phyloP scores from a whole-genome alignment of 53 echinoderm and acorn worm genomes.

The Antedon mediterranea region DNA sequence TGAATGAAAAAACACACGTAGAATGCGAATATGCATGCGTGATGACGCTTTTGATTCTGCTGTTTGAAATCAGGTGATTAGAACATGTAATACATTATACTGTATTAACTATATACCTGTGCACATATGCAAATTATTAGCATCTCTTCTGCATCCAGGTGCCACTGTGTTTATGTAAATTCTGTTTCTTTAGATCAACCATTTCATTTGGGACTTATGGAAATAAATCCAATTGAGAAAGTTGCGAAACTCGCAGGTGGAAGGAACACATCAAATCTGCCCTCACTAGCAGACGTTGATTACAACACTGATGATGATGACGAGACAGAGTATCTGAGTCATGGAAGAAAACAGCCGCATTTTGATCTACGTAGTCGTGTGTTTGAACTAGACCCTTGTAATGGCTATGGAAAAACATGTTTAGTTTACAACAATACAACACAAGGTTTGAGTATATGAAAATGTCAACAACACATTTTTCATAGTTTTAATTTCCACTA shows the following conservation, averaged over 20 bases:
- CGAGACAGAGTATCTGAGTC: neutral
- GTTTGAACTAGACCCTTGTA: conserved; percentile 82
- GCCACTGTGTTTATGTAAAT: neutral
- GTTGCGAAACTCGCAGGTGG: conserved; percentile 48
- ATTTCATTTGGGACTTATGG: conserved; percentile 56
- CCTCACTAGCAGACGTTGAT: conserved; percentile 49
- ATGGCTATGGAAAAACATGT: conserved; percentile 66
- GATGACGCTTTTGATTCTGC: no score
- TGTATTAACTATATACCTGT: no score
- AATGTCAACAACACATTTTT: no score
- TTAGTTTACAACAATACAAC: conserved; percentile 62
- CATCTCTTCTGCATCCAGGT: no score
- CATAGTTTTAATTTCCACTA: no score
- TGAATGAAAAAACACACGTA: no score
- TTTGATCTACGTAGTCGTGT: conserved; percentile 65
- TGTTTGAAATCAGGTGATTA: no score
- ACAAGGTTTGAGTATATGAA: conserved; percentile 41
- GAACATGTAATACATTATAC: no score
- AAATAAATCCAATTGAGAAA: conserved; percentile 39
- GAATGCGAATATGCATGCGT: no score
- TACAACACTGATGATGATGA: conserved; percentile 41
- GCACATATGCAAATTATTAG: no score
- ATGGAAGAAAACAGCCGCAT: conserved; percentile 12
- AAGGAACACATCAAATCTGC: conserved; percentile 34
- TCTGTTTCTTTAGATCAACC: conserved; percentile 33